Evolutionary conservation across 2,888 invertebrate genomes (phyloP).

Genomic region (Euphydryas editha): DNA sequence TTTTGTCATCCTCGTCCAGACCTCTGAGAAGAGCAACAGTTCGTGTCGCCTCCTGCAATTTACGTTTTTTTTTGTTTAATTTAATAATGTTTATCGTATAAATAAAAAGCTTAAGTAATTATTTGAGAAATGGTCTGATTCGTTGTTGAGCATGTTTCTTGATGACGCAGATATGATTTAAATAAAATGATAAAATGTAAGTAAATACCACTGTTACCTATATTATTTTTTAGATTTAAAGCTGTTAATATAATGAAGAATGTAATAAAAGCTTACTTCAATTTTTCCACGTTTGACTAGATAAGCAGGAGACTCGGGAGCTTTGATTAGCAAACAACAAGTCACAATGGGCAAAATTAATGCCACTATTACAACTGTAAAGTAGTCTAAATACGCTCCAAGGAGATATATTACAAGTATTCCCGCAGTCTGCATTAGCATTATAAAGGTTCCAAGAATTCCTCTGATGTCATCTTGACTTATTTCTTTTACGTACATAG

Average conservation of each 20-base stretch:
- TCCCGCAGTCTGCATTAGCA: slow-evolving; percentile 60
- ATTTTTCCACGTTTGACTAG: slow-evolving; percentile 61
- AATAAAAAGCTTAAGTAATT: neutral
- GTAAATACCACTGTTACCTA: neutral
- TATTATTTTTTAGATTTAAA: neutral
- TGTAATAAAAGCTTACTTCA: slow-evolving; percentile 53
- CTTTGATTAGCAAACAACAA: slow-evolving; percentile 55
- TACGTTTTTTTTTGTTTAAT: neutral
- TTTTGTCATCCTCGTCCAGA: slow-evolving; percentile 54
- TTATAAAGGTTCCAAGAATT: slow-evolving; percentile 56
- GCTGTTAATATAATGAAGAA: neutral
- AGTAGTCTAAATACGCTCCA: slow-evolving; percentile 62
- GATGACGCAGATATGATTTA: neutral
- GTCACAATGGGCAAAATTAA: slow-evolving; percentile 55
- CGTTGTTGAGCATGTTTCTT: neutral
- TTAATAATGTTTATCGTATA: neutral
- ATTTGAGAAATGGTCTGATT: neutral
- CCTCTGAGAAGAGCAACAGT: slow-evolving; percentile 62
- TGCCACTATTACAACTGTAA: slow-evolving; percentile 56
- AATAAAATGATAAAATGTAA: slow-evolving; percentile 1
- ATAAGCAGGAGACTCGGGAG: slow-evolving; percentile 73
- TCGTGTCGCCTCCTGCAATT: slow-evolving; percentile 59
- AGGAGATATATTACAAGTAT: slow-evolving; percentile 61
- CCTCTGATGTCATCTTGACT: slow-evolving; percentile 65
- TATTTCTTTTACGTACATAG: slow-evolving; percentile 68